Base-by-base conservation (phyloP, 1,140 invertebrate species). In the Drosophila willistoni region DNA sequence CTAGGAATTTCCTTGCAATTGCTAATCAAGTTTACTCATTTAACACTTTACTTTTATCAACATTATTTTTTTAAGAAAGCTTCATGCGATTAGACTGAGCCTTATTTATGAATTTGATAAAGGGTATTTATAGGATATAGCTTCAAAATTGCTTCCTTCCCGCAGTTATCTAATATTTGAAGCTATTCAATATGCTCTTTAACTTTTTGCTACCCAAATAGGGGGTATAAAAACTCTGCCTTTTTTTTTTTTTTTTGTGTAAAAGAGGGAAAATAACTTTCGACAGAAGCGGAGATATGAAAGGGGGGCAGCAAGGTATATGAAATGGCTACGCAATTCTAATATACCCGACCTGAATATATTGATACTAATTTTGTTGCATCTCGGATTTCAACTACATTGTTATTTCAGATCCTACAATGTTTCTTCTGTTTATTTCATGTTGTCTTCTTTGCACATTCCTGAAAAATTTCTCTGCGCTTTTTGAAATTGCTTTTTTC, bases 171-270 rank as follows among this genome's bases (percentile, higher is more conserved):
- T 7, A 47, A 14, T 9, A 17, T 47, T 19, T 17, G 17, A 3
- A 22, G 44, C 17, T 9, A 39, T 51, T 51, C 6, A 51, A 51
- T 51, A 51, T 51, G n/a, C 44, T 39, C 36, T 39, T 39, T 39
- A 36, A 36, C 34, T 12, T 47, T 19, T 44, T 44, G 2, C 3
- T 9, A 47, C 17, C 9, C 17, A 2, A 3, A 12, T 12, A 51
- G 9, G 10, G 17, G 44, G 44, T 22, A 51, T 51, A 22, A 51
- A 22, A 22, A 22, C 17, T 19, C 17, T 3, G 17, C 2, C 9
- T 14, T 25, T 25, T 25, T 25, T 22, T 14, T 25, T 25, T 25
- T 25, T 25, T 25, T 25, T 1, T 25, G 22, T 25, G 22, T 25
- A 25, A 25, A 25, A 25, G 22, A 3, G 22, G 22, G 7, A 10